Conservation (phyloP, 2,888 invertebrate species). For the Dryococelus australis region DNA sequence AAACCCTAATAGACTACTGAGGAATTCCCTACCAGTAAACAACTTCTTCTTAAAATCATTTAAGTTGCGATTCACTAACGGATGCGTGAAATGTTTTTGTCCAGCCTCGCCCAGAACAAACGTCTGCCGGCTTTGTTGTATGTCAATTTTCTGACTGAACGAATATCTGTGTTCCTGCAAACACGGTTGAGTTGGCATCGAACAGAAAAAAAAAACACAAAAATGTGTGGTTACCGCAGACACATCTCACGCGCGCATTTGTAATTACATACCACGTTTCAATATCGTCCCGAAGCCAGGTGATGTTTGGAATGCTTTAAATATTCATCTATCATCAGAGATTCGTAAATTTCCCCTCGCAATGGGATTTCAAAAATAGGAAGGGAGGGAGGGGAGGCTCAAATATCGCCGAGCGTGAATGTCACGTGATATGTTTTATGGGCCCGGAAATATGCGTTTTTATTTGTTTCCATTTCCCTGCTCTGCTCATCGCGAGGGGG, state of each 20-base stretch:
- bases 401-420: conserved; percentile 6
- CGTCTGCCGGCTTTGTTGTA: too few species aligned
- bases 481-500: not conserved
- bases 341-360: not conserved
- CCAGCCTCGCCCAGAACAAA: too few species aligned
- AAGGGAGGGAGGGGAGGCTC: not conserved
- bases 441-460: not conserved
- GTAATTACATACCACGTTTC: not conserved
- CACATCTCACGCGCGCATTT: not conserved
- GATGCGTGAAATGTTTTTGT: too few species aligned
- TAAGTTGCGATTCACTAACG: too few species aligned
- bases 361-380: not conserved
- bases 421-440: conserved; percentile 16
- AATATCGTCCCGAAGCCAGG: not conserved
- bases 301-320: not conserved
- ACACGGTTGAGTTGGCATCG: too few species aligned
- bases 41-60: too few species aligned
- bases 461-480: conserved; percentile 2
- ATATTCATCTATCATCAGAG: not conserved
- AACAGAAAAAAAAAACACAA: not conserved
- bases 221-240: not conserved
- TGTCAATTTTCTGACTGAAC: not conserved
- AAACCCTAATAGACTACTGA: too few species aligned
- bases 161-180: not conserved
- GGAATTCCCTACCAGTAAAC: too few species aligned